These are phyloP conservation scores for Carabus problematicus DNA, from an alignment of 2,888 invertebrate species.

Conservation along the genomic window DNA sequence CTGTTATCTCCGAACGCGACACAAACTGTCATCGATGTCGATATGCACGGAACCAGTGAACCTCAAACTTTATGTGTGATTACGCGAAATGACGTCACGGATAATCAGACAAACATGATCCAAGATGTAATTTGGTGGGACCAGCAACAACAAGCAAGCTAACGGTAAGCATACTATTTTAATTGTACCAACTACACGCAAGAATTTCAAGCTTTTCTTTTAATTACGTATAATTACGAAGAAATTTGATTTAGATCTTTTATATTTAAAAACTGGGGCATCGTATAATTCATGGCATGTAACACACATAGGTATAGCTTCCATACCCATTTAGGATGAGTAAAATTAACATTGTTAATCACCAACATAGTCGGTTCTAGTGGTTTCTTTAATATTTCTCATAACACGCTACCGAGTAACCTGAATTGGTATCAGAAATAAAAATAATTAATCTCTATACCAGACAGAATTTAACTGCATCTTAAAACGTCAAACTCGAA, in stretches of 20 bases:
- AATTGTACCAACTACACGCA: neutral
- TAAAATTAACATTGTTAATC: constrained; percentile 21
- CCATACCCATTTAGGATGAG: too few relatives aligned
- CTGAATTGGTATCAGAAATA: constrained; percentile 27
- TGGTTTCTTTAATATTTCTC: constrained; percentile 18
- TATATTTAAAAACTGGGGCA: constrained; percentile 4
- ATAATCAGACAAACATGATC: constrained; percentile 5
- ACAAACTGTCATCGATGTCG: too few relatives aligned
- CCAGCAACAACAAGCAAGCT: constrained; percentile 20
- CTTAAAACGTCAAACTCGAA: constrained; percentile 37
- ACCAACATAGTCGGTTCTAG: constrained; percentile 17
- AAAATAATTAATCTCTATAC: constrained; percentile 37
- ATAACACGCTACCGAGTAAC: constrained; percentile 13
- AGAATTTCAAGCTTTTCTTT: neutral
- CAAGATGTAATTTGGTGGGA: constrained; percentile 29
- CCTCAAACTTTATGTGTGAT: constrained; percentile 25
- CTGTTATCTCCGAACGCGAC: constrained; percentile 15
- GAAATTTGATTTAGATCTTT: constrained; percentile 16
- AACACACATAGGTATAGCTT: neutral
- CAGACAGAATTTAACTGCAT: constrained; percentile 38
- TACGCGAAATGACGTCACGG: neutral
- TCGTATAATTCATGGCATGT: constrained; percentile 13
- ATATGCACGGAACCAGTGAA: constrained; percentile 9
- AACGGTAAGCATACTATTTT: constrained; percentile 29
- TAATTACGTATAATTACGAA: constrained; percentile 21